These are phyloP conservation scores for Paracanthobrama guichenoti DNA, from an alignment of 2,113 vertebrate genomes.

Conservation along the genomic window DNA sequence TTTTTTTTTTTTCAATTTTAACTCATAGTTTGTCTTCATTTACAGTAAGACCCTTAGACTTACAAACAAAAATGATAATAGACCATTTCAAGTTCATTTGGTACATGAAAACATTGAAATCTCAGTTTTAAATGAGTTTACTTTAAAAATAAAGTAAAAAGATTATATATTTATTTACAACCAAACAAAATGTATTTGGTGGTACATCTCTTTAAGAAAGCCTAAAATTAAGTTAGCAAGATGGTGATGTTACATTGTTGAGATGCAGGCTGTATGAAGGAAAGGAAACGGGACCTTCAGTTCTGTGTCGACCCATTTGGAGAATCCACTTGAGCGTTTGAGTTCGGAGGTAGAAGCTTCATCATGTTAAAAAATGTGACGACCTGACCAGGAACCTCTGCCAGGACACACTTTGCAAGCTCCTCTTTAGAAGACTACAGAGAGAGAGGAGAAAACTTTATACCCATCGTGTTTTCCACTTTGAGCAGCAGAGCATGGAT, in stretches of 20 bases:
- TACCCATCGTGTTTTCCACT: not conserved
- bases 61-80: not conserved
- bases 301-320: conserved; percentile 16
- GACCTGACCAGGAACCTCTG: conserved; percentile 76
- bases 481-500: not conserved
- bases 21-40: not conserved
- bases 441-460: not conserved
- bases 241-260: not conserved
- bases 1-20: not conserved
- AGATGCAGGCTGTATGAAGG: not conserved
- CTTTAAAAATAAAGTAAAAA: not conserved
- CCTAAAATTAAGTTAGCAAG: not conserved
- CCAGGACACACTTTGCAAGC: conserved; percentile 72
- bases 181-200: not conserved
- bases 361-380: conserved; percentile 68
- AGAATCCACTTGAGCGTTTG: conserved; percentile 50
- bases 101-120: not conserved
- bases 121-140: too few species aligned
- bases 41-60: not conserved
- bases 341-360: conserved; percentile 69
- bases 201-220: not conserved
- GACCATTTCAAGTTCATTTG: not conserved
- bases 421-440: conserved; percentile 70
- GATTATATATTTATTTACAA: not conserved
- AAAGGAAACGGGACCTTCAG: not conserved